Evolutionary conservation across 2,113 vertebrate genomes (phyloP).

Genomic region (Sapayoa aenigma): DNA sequence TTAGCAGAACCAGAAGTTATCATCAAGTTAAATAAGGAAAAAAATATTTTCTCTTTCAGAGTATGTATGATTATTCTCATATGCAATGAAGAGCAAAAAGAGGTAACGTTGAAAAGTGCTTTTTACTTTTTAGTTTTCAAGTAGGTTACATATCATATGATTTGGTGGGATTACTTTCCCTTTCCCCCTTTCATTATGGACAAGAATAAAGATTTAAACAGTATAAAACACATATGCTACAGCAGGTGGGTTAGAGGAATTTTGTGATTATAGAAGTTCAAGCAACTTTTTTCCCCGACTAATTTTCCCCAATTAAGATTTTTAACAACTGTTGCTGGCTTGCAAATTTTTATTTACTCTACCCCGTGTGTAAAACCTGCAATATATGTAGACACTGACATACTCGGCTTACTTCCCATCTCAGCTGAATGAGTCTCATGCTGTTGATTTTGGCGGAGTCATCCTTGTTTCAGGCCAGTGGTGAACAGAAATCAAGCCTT

Average conservation of each 20-base stretch:
- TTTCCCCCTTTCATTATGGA: not conserved
- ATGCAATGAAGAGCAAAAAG: not conserved
- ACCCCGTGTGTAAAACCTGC: not conserved
- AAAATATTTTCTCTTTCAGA: not conserved
- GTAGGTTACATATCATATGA: not conserved
- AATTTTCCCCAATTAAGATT: not conserved
- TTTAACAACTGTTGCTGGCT: not conserved
- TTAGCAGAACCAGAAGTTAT: not conserved
- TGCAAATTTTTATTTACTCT: slow-evolving; percentile 28
- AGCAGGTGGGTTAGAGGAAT: slow-evolving; percentile 48
- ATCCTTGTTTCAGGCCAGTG: not conserved
- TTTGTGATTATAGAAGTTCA: slow-evolving; percentile 18
- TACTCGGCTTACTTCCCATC: not conserved
- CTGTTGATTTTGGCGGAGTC: not conserved
- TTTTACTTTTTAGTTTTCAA: slow-evolving; percentile 30
- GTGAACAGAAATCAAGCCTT: not conserved
- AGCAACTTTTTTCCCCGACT: not conserved
- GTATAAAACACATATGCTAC: not conserved
- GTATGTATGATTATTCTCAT: not conserved
- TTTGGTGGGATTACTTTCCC: slow-evolving; percentile 3
- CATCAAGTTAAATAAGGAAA: not conserved
- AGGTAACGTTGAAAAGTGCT: not conserved
- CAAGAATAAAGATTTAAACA: not conserved
- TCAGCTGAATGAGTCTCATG: not conserved
- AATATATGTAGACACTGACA: not conserved